Percentiles rank a stretch among this genome's conserved stretches.
Evolutionary conservation across 2,113 vertebrate genomes (phyloP).

Genomic region (Podilymbus podiceps): DNA sequence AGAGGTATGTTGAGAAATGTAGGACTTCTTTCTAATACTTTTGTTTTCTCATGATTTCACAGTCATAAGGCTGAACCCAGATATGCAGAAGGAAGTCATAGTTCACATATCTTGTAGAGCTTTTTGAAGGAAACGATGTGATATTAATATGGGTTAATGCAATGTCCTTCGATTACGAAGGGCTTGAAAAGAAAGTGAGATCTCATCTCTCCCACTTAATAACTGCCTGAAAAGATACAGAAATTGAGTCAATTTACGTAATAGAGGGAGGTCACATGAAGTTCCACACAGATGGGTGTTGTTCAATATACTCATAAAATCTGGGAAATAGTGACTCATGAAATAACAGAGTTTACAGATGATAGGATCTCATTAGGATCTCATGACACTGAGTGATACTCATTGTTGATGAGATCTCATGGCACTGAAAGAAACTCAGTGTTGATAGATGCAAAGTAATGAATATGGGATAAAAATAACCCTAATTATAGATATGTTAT

Average conservation of each 20-base stretch:
- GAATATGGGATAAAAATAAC: conserved; percentile 29
- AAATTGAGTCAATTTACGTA: neutral
- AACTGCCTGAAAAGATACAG: neutral
- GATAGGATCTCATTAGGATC: neutral
- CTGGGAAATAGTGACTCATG: conserved; percentile 55
- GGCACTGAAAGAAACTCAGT: conserved; percentile 38
- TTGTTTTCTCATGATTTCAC: neutral
- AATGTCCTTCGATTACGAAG: neutral
- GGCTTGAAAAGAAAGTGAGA: neutral
- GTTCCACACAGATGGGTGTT: neutral
- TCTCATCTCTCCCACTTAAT: neutral
- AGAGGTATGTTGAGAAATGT: neutral
- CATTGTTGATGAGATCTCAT: neutral
- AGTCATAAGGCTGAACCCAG: neutral
- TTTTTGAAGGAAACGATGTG: neutral
- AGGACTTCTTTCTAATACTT: neutral
- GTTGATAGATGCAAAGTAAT: conserved; percentile 14
- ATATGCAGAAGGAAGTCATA: neutral
- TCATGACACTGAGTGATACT: conserved; percentile 47
- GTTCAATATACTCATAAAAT: neutral
- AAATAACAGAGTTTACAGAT: neutral
- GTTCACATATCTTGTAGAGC: neutral
- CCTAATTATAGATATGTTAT: neutral
- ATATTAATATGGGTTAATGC: neutral
- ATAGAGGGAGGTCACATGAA: conserved; percentile 8